Base-by-base conservation (phyloP, 1,140 invertebrate species). In the Polypedilum vanderplanki region DNA sequence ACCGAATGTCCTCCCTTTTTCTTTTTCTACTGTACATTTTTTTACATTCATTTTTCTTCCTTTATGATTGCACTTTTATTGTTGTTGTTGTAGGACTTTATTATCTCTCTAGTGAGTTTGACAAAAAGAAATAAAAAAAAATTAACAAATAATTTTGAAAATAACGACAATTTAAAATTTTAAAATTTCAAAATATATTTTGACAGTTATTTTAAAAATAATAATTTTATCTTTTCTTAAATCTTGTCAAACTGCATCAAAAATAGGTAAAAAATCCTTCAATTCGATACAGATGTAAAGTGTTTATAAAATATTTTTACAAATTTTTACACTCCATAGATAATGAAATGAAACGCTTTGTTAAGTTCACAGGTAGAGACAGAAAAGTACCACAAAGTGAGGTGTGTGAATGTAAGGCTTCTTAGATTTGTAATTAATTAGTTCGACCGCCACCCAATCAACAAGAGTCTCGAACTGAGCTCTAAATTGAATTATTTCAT, bases 231-330 rank as follows among this genome's bases (percentile, higher is more conserved):
- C n/a, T n/a, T n/a, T n/a, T n/a, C n/a, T 33, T 33, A 33, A 33
- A 33, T 33, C 24, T 33, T n/a, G 5, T 33, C 5, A 33, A 33
- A 33, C 24, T 33, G 24, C 24, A 33, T 33, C 24, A 33, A 33
- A 33, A 33, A 5, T 33, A 33, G 24, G 5, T 3, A 33, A 33
- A 33, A 33, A 33, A 33, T 33, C 24, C 24, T 33, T 33, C 24
- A 33, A 33, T 33, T 33, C 5, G 24, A 3, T 33, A 33, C 5
- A 5, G 24, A 33, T 3, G 5, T 12, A 57, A n/a, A 57, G n/a
- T 70, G 18, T 70, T 70, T 70, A 70, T 20, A 70, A 70, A 70
- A 70, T 70, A 70, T 70, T 70, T 70, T 20, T 7, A 18, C 17
- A n/a, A 18, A 22, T 18, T 20, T 67, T 70, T 70, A 22, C 18